phyloP scores from a whole-genome alignment of 2,888 invertebrate genomes.

The Philereme vetulata region DNA sequence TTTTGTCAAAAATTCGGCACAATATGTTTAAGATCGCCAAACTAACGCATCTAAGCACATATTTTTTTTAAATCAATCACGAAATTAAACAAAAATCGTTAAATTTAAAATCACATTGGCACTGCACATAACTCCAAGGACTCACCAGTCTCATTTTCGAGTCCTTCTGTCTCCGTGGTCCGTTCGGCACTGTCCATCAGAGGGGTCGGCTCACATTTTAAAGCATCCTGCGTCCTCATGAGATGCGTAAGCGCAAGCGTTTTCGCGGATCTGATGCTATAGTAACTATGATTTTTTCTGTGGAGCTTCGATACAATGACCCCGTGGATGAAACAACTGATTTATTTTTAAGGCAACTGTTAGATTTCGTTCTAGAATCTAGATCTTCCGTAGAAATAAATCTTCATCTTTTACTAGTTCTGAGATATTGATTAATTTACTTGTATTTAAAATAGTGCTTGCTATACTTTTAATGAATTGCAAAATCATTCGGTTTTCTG shows the following conservation, averaged over 20 bases:
- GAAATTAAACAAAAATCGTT: neutral
- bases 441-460: too few relatives aligned
- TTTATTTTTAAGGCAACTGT: conserved; percentile 23
- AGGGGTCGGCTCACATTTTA: conserved; percentile 70
- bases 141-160: conserved; percentile 79
- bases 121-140: conserved; percentile 65
- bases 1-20: neutral
- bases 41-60: neutral
- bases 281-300: conserved; percentile 15
- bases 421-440: too few relatives aligned
- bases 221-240: conserved; percentile 74
- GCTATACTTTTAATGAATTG: too few relatives aligned
- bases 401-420: too few relatives aligned
- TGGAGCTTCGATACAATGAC: conserved; percentile 62
- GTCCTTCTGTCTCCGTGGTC: conserved; percentile 72
- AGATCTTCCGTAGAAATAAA: neutral
- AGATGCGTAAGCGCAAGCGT: conserved; percentile 55
- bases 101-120: conserved; percentile 22
- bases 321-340: conserved; percentile 58
- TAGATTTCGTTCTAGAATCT: neutral
- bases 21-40: conserved; percentile 3
- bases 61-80: neutral
- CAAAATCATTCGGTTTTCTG: too few relatives aligned
- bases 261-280: conserved; percentile 46
- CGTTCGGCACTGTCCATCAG: conserved; percentile 67